Base-by-base conservation (phyloP, 2,888 invertebrate genomes). In the Macaria liturata region DNA sequence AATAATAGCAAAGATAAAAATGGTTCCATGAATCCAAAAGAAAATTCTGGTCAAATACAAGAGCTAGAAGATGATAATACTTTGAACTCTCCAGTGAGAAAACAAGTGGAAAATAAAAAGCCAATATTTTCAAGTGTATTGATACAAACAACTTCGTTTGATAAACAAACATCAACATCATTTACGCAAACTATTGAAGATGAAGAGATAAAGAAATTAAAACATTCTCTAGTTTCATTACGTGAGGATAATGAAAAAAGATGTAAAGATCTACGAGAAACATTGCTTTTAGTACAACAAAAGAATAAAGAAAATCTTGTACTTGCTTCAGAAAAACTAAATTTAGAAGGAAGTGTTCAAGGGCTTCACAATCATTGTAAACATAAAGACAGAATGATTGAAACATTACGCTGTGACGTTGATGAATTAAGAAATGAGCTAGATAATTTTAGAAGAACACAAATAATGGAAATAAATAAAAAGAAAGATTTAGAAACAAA, bases 251-350 rank as follows among this genome's bases (percentile, higher is more conserved):
- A 64, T 9, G 76, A 78, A 42, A 76, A 66, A 52, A 75, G 76
- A 49, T 71, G 70, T 44, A 88, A 87, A 50, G 86, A 91, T 66
- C 61, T 92, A 37, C 62, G 75, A 6, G 80, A 88, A 65, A 82
- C 88, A 4, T 65, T 88, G 42, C 67, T 67, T 45, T 65, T 89
- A 40, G 78, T 81, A 8, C 82, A 89, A 3, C 81, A 88, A 67
- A 81, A 82, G 61, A 75, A 83, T 20, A 77, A 84, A 53, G 81
- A 87, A 46, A 74, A 88, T 43, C 66, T 82, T 0, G 69, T 69
- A 54, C 74, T 85, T 4, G 89, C 86, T 57, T 76, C 82, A 4
- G 88, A 92, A 65, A 87, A 90, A 57, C 63, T 72, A 0, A 76
- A 79, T 56, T 78, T 86, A 32, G 80, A 84, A 64, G 66, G 74